Evolutionary conservation across 1,140 invertebrate species (phyloP), one percentile per base, ranked within the genome.

Genomic region (Bursaphelenchus mucronatus): DNA sequence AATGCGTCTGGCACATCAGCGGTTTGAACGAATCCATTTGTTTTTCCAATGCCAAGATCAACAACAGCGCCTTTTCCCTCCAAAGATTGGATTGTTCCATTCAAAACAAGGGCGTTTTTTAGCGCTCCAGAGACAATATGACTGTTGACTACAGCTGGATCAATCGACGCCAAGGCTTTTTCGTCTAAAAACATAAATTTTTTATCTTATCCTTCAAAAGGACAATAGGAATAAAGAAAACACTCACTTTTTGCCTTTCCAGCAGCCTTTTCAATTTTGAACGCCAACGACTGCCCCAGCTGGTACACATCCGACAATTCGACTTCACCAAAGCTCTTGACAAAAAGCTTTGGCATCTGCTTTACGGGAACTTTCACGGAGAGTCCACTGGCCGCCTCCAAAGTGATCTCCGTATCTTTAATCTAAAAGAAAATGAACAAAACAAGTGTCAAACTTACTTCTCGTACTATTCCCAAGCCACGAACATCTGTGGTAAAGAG

Each of bases 11-110:
- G 73, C 2, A 74, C 41, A 21, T 75, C 64, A 10, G 71, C 73
- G 8, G 44, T 49, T 9, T 66, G 52, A 3, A 76, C 65, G 52
- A 76, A 76, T 45, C 75, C 76, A 3, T 64, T 73, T 0, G 66
- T 56, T 41, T 62, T 52, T 11, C n/a, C 51, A 6, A 74, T 39
- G 21, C 76, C 76, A 55, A 78, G 44, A 65, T 80, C 69, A 13
- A 78, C 45, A 39, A 78, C 63, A 30, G 65, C 71, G 43, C 75
- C 73, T 69, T 79, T 79, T 41, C 81, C 76, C 63, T 79, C 76
- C 11, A 76, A 63, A 47, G 73, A 79, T 17, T 61, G 19, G 17
- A 79, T 59, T 21, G 65, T 45, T 13, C 68, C 69, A 46, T 73
- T 68, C n/a, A 81, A 45, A 3, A 75, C 79, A 0, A 70, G 41